Evolutionary conservation across 2,888 invertebrate genomes (phyloP), one percentile per base, ranked within the genome.

Genomic region (Tyria jacobaeae): DNA sequence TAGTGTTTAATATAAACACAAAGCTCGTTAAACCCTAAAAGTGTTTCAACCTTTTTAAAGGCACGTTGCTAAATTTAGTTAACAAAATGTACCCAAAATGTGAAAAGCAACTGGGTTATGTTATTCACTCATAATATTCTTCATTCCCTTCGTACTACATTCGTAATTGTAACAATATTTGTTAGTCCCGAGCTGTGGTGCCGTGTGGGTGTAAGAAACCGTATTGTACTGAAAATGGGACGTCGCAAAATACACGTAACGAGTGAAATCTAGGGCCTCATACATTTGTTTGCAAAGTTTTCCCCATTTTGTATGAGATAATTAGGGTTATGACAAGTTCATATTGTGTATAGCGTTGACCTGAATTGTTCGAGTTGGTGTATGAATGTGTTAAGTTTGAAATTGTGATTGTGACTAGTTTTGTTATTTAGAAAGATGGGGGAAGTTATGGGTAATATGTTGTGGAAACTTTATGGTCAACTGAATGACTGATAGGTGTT

Each of bases 211-310:
- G 57, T 47, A 41, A 50, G 50, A 47, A 49, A 15, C 21, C 15
- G 57, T 62, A 58, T 58, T 62, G 58, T 62, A 12, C 48, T 49
- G 49, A 58, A 62, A 58, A 48, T 54, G 54, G 58, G 17, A 54
- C 54, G 31, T 25, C 49, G 37, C 58, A 44, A 34, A 62, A 53
- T 47, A 48, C 62, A 55, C 62, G 31, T 57, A 54, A 24, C 53
- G n/a, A 51, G 37, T n/a, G 24, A 59, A 54, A 62, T 62, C 55
- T 31, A 44, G 27, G n/a, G 58, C 3, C 41, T 51, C 27, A 24
- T 50, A 58, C 54, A 48, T 50, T 62, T 53, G 48, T 44, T 27
- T 52, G 25, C 10, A 48, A 62, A 48, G 60, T 60, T 59, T 53
- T 54, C 53, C 14, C 41, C 24, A 35, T 59, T 58, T 57, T 44